Evolutionary conservation across 1,140 invertebrate genomes (phyloP).

Genomic region (Camponotus floridanus): DNA sequence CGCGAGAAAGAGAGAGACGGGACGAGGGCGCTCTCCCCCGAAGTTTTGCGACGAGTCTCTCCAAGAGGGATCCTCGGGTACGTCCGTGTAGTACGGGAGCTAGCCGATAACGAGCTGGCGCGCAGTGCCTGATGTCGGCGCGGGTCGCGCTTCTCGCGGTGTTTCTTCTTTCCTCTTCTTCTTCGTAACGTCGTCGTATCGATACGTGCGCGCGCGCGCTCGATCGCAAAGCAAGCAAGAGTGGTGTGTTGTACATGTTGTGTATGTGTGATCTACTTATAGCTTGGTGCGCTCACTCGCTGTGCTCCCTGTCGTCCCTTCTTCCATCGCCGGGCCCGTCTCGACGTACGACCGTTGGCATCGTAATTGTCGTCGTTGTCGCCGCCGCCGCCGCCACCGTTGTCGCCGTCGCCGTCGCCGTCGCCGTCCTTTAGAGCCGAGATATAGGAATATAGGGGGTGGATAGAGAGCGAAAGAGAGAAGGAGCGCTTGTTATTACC

Average conservation of each 20-base stretch:
- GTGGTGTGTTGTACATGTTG: constrained; percentile 57
- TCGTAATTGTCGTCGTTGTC: too few species aligned
- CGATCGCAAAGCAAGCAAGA: constrained; percentile 35
- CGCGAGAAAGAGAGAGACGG: constrained; percentile 59
- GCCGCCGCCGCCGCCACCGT: not conserved
- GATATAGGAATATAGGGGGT: not conserved
- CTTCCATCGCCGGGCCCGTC: constrained; percentile 47
- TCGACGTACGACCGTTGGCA: constrained; percentile 40
- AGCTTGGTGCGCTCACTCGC: constrained; percentile 48
- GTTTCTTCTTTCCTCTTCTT: constrained; percentile 48
- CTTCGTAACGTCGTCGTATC: constrained; percentile 41
- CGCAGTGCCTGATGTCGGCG: constrained; percentile 70
- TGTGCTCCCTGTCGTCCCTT: constrained; percentile 49
- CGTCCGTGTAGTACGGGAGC: constrained; percentile 61
- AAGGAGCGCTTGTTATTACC: not conserved
- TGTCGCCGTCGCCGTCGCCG: too few species aligned
- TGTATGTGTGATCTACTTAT: constrained; percentile 56
- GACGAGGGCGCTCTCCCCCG: constrained; percentile 62
- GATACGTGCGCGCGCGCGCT: constrained; percentile 55
- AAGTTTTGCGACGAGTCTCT: constrained; percentile 67
- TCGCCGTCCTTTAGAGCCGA: not conserved
- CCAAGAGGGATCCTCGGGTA: constrained; percentile 71
- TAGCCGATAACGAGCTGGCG: constrained; percentile 63
- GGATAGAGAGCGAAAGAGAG: too few species aligned
- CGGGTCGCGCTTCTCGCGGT: constrained; percentile 65